Evolutionary conservation across 2,113 vertebrate species (phyloP), one percentile per base, ranked within the genome.

Genomic region (Triplophysa rosa): DNA sequence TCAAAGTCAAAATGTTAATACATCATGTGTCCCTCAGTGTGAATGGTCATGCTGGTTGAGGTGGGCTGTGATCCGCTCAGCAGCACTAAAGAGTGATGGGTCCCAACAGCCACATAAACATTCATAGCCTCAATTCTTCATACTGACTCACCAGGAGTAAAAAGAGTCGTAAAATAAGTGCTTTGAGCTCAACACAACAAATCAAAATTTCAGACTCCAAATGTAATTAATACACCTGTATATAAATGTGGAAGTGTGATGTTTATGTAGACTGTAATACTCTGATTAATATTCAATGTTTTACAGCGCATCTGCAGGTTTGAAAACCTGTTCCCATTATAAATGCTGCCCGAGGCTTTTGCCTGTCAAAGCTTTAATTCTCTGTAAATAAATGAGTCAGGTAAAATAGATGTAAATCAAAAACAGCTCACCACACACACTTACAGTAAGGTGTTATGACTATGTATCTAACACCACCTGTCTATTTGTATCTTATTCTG

Each of bases 371-470:
- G 17, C 47, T 56, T 14, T 7, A 17, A 19, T 26, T 56, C 16
- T 70, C 17, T 56, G 8, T 70, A 70, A 70, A 70, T 70, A 56
- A 70, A 3, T 19, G 24, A 33, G 67, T 70, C 49, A 56, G 26
- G 49, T 56, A 37, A 71, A 71, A 71, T 69, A 47, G 10, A 66
- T n/a, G 10, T 40, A 8, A 33, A 45, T 26, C 33, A 37, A 10
- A 47, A 8, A 68, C 37, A 68, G 23, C 13, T 26, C n/a, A 24
- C 49, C 8, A 16, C 42, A 68, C 47, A 45, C 45, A 49, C 14
- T 68, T 26, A 24, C 45, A 42, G 12, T 12, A 54, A 54, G 14
- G 17, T 54, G 17, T 42, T 67, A 67, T 49, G 42, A 17, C 21
- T 2, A 16, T 45, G 40, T 19, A 67, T 67, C 2, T 21, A 67